Evolutionary conservation across 2,888 invertebrate genomes (phyloP).

Genomic region (Elegia similella): DNA sequence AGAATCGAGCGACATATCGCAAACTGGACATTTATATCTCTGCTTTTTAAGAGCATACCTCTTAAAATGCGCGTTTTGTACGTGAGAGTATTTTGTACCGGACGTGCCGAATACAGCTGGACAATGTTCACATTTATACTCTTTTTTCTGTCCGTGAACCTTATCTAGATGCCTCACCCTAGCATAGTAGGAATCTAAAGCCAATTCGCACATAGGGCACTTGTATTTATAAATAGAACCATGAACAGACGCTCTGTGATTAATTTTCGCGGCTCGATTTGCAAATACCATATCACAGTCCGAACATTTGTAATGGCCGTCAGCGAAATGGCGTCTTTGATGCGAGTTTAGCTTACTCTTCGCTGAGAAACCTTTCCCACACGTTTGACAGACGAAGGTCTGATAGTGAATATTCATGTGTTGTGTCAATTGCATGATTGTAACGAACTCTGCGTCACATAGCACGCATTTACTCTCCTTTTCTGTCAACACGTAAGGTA

Average conservation of each 20-base stretch:
- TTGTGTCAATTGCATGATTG: constrained; percentile 47
- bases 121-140: constrained; percentile 51
- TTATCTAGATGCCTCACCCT: constrained; percentile 49
- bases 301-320: neutral
- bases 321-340: constrained; percentile 44
- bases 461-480: constrained; percentile 50
- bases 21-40: constrained; percentile 32
- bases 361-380: constrained; percentile 72
- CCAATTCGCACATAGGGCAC: constrained; percentile 52
- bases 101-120: constrained; percentile 51
- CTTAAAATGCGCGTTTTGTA: constrained; percentile 53
- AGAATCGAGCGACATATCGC: constrained; percentile 46
- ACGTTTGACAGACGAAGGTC: constrained; percentile 63
- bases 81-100: constrained; percentile 58
- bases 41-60: constrained; percentile 30
- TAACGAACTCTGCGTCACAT: constrained; percentile 43
- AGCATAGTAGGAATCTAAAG: constrained; percentile 51
- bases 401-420: constrained; percentile 73
- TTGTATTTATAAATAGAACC: constrained; percentile 51
- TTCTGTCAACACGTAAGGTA: constrained; percentile 52
- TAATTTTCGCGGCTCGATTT: constrained; percentile 41
- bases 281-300: constrained; percentile 57
- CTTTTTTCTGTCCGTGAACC: constrained; percentile 48
- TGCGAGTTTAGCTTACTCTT: constrained; percentile 64
- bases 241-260: constrained; percentile 45